A percentile compares a stretch with the other conserved stretches of the same genome.
These are phyloP conservation scores for Proterorhinus semilunaris DNA, from an alignment of 2,113 vertebrate species.

Conservation along the genomic window DNA sequence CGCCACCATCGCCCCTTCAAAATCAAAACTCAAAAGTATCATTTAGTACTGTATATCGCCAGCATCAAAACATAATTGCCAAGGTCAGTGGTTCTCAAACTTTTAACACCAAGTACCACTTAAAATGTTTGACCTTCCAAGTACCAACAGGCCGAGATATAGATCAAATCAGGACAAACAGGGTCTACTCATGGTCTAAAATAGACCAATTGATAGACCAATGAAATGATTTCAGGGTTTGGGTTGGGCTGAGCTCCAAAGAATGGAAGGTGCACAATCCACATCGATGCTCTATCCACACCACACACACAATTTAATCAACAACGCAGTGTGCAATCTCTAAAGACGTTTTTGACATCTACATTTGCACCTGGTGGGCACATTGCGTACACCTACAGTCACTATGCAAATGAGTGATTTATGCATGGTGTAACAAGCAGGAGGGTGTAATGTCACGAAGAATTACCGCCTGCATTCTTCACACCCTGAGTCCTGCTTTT, in stretches of 20 bases:
- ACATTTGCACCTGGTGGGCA: not conserved
- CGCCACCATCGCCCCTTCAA: too few species aligned
- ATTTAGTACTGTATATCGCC: too few species aligned
- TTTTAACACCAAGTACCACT: too few species aligned
- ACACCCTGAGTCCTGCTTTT: not conserved
- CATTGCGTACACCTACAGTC: not conserved
- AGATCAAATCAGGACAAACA: too few species aligned
- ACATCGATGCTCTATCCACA: conserved; percentile 14
- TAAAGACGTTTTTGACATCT: not conserved
- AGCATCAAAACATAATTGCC: too few species aligned
- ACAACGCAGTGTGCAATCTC: not conserved
- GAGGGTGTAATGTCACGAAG: not conserved
- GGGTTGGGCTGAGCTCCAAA: conserved; percentile 41
- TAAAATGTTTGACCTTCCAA: too few species aligned
- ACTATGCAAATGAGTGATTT: not conserved
- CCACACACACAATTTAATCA: not conserved
- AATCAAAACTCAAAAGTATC: too few species aligned
- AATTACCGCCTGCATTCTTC: not conserved
- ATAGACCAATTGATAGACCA: too few species aligned
- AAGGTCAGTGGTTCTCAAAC: too few species aligned
- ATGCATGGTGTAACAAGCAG: not conserved
- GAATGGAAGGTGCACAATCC: conserved; percentile 54
- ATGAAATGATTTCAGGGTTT: conserved; percentile 17
- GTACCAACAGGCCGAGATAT: too few species aligned
- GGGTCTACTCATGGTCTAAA: too few species aligned